Base-by-base conservation (phyloP, 2,113 vertebrate genomes). In the Leucoraja erinaceus region DNA sequence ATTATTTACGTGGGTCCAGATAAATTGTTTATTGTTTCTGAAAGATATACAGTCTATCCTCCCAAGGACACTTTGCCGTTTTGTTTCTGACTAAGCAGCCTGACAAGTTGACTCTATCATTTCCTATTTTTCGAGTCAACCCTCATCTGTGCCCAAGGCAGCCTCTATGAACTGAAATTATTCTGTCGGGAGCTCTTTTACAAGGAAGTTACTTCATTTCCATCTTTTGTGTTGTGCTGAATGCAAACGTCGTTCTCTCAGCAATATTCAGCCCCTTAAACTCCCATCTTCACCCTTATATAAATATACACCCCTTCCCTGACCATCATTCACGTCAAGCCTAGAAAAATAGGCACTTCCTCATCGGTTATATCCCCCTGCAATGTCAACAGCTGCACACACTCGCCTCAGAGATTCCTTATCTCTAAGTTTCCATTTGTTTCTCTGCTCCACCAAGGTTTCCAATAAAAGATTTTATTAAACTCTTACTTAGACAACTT, bases 181-280 rank as follows among this genome's bases (percentile, higher is more conserved):
- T 99, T 98, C 97, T 98, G 98, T 98, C 97, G 95, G 96, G 97
- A 98, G 98, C 97, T 96, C 97, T 97, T 96, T 97, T 96, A 94
- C 28, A 97, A 98, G 98, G 98, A 99, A 98, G 97, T 98, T 98
- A 97, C 98, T 99, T 99, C 98, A 99, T 99, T 99, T 99, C 98
- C 98, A 98, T 97, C 98, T 98, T 99, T 99, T 99, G 98, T 99
- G 97, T 96, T 95, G 77, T 96, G 95, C 95, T 98, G 97, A 98
- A 98, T 98, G 98, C 94, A 97, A 98, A 96, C 97, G 97, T 95
- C 98, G 98, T 97, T 98, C 98, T 97, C 97, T 98, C 98, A 98
- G 98, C 98, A 98, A 98, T 99, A 99, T 97, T 98, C 96, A 93
- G 97, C 97, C 96, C 96, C 96, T 98, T 95, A 94, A 97, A 97